phyloP scores from a whole-genome alignment of 1,140 invertebrate genomes.

The Lordiphosa collinella region DNA sequence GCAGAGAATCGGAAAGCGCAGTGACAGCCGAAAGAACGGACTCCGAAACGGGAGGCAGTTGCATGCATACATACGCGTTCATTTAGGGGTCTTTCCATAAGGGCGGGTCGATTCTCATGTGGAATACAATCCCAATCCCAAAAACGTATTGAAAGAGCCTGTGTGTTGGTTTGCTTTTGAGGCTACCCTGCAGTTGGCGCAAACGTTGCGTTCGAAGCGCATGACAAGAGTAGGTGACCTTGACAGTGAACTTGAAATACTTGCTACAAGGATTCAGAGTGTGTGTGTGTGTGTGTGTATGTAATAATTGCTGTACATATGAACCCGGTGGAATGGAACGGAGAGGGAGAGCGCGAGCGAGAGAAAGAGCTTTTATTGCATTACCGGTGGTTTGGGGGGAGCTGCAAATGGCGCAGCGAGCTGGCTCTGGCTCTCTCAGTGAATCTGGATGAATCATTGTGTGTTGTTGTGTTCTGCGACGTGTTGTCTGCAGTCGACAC shows the following conservation, averaged over 20 bases:
- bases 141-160: constrained; percentile 3
- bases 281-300: constrained; percentile 11
- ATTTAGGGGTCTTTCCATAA: too few species aligned
- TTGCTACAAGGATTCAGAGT: constrained; percentile 68
- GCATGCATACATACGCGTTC: too few species aligned
- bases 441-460: constrained; percentile 50
- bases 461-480: constrained; percentile 37
- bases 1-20: too few species aligned
- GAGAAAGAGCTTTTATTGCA: constrained; percentile 10
- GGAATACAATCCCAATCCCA: too few species aligned
- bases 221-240: constrained; percentile 78
- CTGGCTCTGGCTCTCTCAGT: constrained; percentile 3
- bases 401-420: neutral
- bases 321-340: constrained; percentile 24
- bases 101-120: constrained; percentile 11
- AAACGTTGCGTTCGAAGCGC: constrained; percentile 40
- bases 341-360: neutral
- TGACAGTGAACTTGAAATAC: constrained; percentile 80
- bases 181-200: constrained; percentile 8
- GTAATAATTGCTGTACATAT: too few species aligned
- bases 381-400: neutral
- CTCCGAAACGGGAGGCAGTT: neutral
- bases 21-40: too few species aligned
- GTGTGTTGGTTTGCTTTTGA: constrained; percentile 16
- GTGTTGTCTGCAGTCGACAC: constrained; percentile 55